These are phyloP conservation scores for Urocitellus parryii DNA, from an alignment of 2,113 vertebrate species.

Conservation along the genomic window DNA sequence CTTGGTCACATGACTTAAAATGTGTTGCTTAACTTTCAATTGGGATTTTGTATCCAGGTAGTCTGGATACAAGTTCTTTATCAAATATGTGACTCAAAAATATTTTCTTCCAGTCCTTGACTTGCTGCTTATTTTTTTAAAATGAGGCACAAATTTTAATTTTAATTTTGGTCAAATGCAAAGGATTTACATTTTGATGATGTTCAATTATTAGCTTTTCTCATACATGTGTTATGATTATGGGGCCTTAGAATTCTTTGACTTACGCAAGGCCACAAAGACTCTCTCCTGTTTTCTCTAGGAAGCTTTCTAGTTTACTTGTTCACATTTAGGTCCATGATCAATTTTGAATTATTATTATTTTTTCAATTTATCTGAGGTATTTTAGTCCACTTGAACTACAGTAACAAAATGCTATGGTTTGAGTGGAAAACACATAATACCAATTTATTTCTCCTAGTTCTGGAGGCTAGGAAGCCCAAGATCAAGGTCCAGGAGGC, in stretches of 20 bases:
- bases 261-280: not conserved
- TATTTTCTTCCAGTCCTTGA: not conserved
- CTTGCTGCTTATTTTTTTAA: constrained; percentile 15
- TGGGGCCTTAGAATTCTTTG: not conserved
- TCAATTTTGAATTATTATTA: not conserved
- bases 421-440: not conserved
- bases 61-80: not conserved
- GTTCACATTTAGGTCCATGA: not conserved
- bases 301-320: not conserved
- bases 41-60: not conserved
- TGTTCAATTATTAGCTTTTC: not conserved
- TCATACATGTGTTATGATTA: not conserved
- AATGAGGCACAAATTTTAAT: not conserved
- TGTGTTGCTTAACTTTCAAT: not conserved
- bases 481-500: not conserved
- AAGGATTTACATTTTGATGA: not conserved
- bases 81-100: not conserved
- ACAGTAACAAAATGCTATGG: not conserved
- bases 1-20: constrained; percentile 7
- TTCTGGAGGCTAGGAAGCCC: not conserved
- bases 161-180: not conserved
- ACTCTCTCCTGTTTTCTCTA: not conserved
- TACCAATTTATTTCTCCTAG: not conserved
- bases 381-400: not conserved
- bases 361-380: not conserved